Evolutionary conservation across 2,888 invertebrate genomes (phyloP), one percentile per base, ranked within the genome.

Genomic region (Uropetala carovei): DNA sequence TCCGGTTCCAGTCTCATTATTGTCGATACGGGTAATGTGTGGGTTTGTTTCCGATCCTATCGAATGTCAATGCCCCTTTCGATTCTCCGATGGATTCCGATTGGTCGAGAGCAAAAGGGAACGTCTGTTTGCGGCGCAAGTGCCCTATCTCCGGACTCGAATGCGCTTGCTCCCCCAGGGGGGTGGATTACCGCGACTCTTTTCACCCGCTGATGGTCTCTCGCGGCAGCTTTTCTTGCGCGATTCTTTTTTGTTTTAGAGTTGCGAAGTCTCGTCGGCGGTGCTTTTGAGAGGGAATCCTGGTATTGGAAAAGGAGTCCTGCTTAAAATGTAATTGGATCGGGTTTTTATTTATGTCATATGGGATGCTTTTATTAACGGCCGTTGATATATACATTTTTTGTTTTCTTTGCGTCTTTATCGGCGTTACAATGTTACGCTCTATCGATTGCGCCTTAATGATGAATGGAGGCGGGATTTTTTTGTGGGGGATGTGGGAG

Each of bases 11-110:
- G 22, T 27, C 75, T 75, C 75, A 75, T 75, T 75, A 75, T 75
- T 75, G 75, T 27, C 75, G 27, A 75, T 75, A 43, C 3, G 43
- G 43, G 43, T 43, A 43, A 43, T 43, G 27, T 75, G 75, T 75
- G 22, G 75, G 75, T 75, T 75, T 75, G 75, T 75, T 75, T 75
- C 27, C 75, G 75, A 75, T 75, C 27, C 75, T 13, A 75, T 75
- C 75, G 75, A 75, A 75, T 27, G 75, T 27, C 75, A 75, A 27
- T 75, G 75, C 27, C n/a, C 75, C 43, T 43, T 43, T 43, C 75
- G 68, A 68, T 68, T 22, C 68, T 68, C 5, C 22, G 7, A 64
- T 64, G 14, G 64, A 64, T 22, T n/a, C 68, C 68, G 22, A 68
- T 75, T 13, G 75, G 75, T 75, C 22, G 75, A n/a, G n/a, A n/a